These are phyloP conservation scores for Lepus townsendii DNA, from an alignment of 2,797 vertebrate species.

Conservation along the genomic window DNA sequence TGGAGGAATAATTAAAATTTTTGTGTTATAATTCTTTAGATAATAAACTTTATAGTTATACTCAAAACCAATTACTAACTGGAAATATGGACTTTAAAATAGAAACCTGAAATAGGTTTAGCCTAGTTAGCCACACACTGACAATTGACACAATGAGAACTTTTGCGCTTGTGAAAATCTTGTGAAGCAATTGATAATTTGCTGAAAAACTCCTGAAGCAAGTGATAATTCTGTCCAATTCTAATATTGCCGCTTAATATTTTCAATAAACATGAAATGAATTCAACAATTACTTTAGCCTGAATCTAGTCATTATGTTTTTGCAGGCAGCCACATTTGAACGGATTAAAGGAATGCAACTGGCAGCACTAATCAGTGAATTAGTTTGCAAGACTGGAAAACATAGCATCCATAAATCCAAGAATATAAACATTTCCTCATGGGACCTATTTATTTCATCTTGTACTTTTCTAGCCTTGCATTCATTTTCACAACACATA, in stretches of 20 bases:
- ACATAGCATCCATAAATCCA: constrained; percentile 2
- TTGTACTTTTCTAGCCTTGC: not conserved
- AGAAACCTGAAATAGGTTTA: not conserved
- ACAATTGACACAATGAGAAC: not conserved
- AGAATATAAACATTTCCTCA: not conserved
- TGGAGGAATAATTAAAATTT: constrained; percentile 20
- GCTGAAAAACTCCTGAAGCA: not conserved
- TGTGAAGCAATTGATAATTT: constrained; percentile 27
- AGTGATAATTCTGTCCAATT: not conserved
- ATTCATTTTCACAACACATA: not conserved
- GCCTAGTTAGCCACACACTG: not conserved
- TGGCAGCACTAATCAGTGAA: constrained; percentile 20
- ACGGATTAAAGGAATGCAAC: constrained; percentile 27
- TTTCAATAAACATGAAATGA: constrained; percentile 16
- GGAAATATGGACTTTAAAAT: not conserved
- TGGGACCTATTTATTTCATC: not conserved
- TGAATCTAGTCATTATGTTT: constrained; percentile 13
- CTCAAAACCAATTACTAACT: constrained; percentile 7
- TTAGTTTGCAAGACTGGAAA: constrained; percentile 56
- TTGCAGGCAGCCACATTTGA: constrained; percentile 48
- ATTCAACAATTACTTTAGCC: constrained; percentile 25
- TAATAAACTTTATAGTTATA: not conserved
- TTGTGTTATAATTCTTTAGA: not conserved
- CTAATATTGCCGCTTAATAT: not conserved
- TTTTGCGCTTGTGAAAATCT: constrained; percentile 7